Conservation (phyloP, 2,888 invertebrate species). For the Cetonia aurata region DNA sequence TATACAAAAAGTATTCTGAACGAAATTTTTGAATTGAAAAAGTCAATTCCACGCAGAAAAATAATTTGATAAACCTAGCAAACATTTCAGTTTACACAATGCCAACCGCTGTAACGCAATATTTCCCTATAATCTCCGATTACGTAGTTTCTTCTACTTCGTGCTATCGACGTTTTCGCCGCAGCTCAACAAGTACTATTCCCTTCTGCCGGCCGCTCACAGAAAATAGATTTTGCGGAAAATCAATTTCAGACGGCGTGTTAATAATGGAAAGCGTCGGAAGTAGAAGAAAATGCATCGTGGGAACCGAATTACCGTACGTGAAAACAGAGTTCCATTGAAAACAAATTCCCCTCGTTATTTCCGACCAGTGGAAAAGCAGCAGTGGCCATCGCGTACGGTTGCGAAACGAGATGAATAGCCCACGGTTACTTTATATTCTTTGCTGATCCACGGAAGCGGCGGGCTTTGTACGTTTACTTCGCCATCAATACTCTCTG, state of each 20-base stretch:
- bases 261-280: slow-evolving; percentile 8
- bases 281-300: slow-evolving; percentile 9
- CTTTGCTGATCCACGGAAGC: slow-evolving; percentile 9
- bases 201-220: background rate
- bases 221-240: background rate
- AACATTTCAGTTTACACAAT: too few species aligned
- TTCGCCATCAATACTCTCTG: background rate
- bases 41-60: too few species aligned
- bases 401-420: slow-evolving; percentile 23
- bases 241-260: slow-evolving; percentile 4
- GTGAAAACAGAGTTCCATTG: slow-evolving; percentile 50
- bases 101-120: background rate
- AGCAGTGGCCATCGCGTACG: slow-evolving; percentile 19
- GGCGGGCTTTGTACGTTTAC: slow-evolving; percentile 28
- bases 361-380: slow-evolving; percentile 49
- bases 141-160: background rate
- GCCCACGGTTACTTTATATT: slow-evolving; percentile 34
- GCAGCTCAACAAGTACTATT: slow-evolving; percentile 10
- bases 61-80: too few species aligned
- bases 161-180: background rate
- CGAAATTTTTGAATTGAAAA: too few species aligned
- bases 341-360: slow-evolving; percentile 54
- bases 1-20: too few species aligned
- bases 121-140: background rate
- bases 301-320: slow-evolving; percentile 39